Evolutionary conservation across 2,797 vertebrate species (phyloP).

Genomic region (Diglossa cyanea): DNA sequence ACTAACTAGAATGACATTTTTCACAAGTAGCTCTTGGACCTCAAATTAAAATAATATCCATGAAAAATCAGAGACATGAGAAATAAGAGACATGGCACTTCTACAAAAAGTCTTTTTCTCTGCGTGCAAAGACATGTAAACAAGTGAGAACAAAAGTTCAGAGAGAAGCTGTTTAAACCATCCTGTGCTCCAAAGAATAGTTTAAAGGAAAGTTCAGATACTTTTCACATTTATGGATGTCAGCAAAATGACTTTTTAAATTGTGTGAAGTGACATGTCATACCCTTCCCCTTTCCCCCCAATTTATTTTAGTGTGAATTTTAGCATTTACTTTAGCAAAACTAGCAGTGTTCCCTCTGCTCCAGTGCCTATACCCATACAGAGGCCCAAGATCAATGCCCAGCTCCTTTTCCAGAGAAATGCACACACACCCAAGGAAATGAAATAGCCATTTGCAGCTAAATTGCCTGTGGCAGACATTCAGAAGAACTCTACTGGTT

Average conservation of each 20-base stretch:
- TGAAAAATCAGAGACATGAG: not conserved
- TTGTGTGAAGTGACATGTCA: not conserved
- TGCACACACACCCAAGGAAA: not conserved
- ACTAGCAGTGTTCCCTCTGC: not conserved
- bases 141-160: not conserved
- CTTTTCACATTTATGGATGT: not conserved
- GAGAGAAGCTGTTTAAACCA: not conserved
- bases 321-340: not conserved
- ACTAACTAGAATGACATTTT: not conserved
- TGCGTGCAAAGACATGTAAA: not conserved
- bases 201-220: not conserved
- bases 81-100: not conserved
- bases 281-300: not conserved
- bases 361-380: not conserved
- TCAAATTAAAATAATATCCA: not conserved
- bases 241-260: not conserved
- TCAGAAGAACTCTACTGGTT: not conserved
- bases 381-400: not conserved
- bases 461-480: not conserved
- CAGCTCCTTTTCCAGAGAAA: not conserved
- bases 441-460: conserved; percentile 1
- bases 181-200: not conserved
- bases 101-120: not conserved
- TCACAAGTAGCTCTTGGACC: not conserved
- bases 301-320: not conserved